Evolutionary conservation across 2,888 invertebrate genomes (phyloP).

Genomic region (Erebia epiphron): DNA sequence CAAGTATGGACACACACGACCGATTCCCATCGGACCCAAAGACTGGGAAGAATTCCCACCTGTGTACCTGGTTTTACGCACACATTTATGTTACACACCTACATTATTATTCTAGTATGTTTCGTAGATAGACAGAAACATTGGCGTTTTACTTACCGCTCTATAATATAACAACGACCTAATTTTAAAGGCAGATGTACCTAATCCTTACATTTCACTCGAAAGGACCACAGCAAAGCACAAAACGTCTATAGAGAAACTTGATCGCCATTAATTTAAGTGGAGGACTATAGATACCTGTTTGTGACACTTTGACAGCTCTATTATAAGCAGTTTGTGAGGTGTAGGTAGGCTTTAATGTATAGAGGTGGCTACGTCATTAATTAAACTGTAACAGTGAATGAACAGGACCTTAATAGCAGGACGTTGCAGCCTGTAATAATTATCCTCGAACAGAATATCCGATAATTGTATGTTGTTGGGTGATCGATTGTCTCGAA

Average conservation of each 20-base stretch:
- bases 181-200: no score
- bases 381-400: conserved; percentile 46
- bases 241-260: not conserved
- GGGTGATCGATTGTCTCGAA: conserved; percentile 10
- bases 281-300: conserved; percentile 1
- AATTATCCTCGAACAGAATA: conserved; percentile 16
- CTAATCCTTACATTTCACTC: no score
- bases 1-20: no score
- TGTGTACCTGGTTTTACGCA: no score
- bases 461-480: conserved; percentile 18
- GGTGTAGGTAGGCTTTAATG: conserved; percentile 49
- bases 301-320: conserved; percentile 26
- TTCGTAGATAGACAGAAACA: no score
- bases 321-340: conserved; percentile 34
- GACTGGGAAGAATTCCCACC: no score
- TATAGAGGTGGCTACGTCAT: conserved; percentile 48
- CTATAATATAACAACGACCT: no score
- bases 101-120: no score
- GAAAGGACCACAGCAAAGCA: no score
- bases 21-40: no score
- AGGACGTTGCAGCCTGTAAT: conserved; percentile 35
- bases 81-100: no score
- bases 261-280: not conserved
- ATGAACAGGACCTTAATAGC: conserved; percentile 46
- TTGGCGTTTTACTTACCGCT: no score